A percentile compares a stretch with the other conserved stretches of the same genome.
Evolutionary conservation across 2,113 vertebrate species (phyloP).

Genomic region (Neolamprologus kungweensis): DNA sequence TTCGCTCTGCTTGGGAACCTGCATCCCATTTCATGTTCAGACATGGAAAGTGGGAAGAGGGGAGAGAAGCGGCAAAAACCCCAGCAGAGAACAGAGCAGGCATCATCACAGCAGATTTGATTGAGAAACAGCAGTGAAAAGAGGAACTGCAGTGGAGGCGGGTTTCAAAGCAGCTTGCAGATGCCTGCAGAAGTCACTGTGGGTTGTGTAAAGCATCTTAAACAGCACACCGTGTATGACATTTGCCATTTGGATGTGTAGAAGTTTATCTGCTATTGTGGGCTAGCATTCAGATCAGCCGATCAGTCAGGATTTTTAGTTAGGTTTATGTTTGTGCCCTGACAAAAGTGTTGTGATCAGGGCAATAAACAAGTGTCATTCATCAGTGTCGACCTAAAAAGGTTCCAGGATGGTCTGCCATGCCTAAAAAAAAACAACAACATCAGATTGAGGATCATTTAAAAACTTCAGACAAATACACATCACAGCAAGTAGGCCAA

Average conservation of each 20-base stretch:
- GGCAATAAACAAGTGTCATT: neutral
- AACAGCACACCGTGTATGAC: neutral
- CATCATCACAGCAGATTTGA: neutral
- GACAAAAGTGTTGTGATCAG: neutral
- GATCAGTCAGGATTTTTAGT: neutral
- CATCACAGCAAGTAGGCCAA: conserved; percentile 19
- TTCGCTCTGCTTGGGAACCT: neutral
- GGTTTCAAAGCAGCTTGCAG: neutral
- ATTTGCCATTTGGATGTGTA: neutral
- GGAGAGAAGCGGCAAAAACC: neutral
- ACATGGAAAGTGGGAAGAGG: neutral
- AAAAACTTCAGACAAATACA: conserved; percentile 10
- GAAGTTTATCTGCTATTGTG: neutral
- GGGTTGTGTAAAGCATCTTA: neutral
- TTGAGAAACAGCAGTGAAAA: neutral
- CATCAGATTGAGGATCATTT: neutral
- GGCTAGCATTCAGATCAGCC: neutral
- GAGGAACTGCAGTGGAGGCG: neutral
- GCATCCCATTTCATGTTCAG: neutral
- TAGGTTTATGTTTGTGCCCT: neutral
- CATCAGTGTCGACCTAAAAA: neutral
- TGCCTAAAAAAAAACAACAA: neutral
- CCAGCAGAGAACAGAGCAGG: neutral
- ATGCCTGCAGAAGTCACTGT: neutral
- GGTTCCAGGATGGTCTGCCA: neutral